These are phyloP conservation scores for Agapornis roseicollis DNA, from an alignment of 2,113 vertebrate species.

Conservation along the genomic window DNA sequence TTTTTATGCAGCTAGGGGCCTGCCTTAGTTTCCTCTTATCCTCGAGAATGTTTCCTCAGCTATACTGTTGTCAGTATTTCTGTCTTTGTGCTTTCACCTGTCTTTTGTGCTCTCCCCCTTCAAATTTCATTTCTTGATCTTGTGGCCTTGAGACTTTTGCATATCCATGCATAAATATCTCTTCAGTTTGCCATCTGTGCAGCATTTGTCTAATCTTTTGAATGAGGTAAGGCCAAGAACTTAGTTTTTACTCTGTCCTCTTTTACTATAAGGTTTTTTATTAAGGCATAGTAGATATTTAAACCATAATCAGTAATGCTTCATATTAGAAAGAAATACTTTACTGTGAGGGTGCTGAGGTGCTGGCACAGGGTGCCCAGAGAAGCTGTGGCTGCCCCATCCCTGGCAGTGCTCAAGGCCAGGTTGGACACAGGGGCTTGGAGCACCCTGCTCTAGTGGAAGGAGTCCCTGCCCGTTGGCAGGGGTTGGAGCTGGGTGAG, in stretches of 20 bases:
- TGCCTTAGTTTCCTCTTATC: not conserved
- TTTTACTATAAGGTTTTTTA: not conserved
- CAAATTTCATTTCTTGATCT: slow-evolving; percentile 20
- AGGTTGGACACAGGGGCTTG: not conserved
- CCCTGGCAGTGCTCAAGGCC: not conserved
- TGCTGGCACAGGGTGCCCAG: not conserved
- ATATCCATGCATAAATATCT: slow-evolving; percentile 9
- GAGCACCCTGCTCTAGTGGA: not conserved
- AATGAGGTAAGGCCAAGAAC: slow-evolving; percentile 12
- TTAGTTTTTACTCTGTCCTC: not conserved
- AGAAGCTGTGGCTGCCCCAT: not conserved
- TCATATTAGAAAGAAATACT: not conserved
- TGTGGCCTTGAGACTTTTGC: not conserved
- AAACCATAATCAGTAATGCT: not conserved
- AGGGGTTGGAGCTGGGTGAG: not conserved
- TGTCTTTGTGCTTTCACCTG: not conserved
- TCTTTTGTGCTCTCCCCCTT: too few species aligned
- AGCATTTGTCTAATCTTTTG: slow-evolving; percentile 17
- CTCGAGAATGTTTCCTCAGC: not conserved
- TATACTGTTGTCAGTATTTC: not conserved
- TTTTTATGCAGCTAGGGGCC: not conserved
- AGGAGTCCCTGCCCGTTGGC: not conserved
- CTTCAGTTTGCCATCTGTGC: not conserved
- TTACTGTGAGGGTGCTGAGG: not conserved
- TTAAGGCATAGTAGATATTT: not conserved